These are phyloP conservation scores for Fragum sueziense DNA, from an alignment of 2,888 invertebrate genomes.

Conservation along the genomic window DNA sequence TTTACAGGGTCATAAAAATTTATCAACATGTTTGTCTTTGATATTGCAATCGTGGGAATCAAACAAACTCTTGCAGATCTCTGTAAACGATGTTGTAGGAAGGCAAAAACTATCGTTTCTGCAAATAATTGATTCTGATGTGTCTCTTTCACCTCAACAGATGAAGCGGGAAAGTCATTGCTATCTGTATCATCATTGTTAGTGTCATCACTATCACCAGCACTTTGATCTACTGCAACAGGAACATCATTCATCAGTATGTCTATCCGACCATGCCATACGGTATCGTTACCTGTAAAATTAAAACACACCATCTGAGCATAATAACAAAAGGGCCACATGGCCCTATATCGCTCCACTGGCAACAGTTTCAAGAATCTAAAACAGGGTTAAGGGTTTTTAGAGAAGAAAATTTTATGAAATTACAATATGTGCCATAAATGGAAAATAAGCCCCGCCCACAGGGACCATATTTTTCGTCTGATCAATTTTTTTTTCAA, in stretches of 20 bases:
- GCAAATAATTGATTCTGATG: neutral
- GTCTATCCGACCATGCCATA: conserved; percentile 6
- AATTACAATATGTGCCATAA: too few species aligned
- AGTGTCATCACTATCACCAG: neutral
- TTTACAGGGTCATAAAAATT: conserved; percentile 8
- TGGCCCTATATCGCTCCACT: too few species aligned
- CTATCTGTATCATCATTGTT: neutral
- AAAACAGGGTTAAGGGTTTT: too few species aligned
- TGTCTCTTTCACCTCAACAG: neutral
- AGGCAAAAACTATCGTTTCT: conserved; percentile 8
- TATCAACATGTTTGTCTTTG: neutral
- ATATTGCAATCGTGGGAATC: neutral
- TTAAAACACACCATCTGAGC: neutral
- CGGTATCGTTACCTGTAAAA: neutral
- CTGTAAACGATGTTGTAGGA: neutral
- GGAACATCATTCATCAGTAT: conserved; percentile 11
- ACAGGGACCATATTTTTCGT: too few species aligned
- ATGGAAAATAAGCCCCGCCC: too few species aligned
- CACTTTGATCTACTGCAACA: neutral
- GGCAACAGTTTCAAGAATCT: too few species aligned
- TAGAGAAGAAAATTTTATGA: too few species aligned
- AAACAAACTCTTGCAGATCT: neutral
- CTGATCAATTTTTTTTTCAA: too few species aligned
- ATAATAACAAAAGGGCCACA: too few species aligned
- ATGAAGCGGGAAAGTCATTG: neutral